phyloP scores from a whole-genome alignment of 2,113 vertebrate genomes.

The Excalfactoria chinensis region DNA sequence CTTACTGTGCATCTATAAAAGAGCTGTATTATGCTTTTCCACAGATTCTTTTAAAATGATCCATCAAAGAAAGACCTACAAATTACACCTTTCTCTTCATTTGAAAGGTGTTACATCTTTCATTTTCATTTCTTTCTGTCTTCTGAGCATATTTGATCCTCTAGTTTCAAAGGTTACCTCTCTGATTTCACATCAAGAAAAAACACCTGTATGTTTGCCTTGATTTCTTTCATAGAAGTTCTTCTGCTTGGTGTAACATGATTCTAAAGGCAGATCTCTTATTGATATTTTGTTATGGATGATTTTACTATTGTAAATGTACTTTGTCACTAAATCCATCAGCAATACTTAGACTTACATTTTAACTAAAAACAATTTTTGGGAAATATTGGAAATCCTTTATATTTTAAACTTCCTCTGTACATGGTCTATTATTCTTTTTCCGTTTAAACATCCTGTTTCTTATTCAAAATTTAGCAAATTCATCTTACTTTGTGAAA shows the following conservation, averaged over 20 bases:
- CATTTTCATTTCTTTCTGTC: neutral
- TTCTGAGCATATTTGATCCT: neutral
- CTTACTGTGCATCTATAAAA: neutral
- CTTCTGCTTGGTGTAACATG: neutral
- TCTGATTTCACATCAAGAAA: neutral
- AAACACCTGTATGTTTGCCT: neutral
- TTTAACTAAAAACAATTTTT: neutral
- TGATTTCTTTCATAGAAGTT: neutral
- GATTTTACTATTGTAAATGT: neutral
- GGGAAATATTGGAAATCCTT: neutral
- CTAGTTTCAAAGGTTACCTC: neutral
- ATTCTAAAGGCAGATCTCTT: neutral
- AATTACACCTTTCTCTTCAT: neutral
- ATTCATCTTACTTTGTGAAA: neutral
- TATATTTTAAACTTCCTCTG: neutral
- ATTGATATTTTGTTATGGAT: neutral
- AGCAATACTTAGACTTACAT: neutral
- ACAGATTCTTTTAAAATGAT: neutral
- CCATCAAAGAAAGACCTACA: neutral
- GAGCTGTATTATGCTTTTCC: neutral
- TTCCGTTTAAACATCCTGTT: neutral
- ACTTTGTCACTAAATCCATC: neutral
- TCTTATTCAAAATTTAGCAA: neutral
- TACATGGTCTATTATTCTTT: neutral
- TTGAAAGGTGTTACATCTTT: neutral